Conservation (phyloP, 2,113 vertebrate species). For the Delphinus delphis region DNA sequence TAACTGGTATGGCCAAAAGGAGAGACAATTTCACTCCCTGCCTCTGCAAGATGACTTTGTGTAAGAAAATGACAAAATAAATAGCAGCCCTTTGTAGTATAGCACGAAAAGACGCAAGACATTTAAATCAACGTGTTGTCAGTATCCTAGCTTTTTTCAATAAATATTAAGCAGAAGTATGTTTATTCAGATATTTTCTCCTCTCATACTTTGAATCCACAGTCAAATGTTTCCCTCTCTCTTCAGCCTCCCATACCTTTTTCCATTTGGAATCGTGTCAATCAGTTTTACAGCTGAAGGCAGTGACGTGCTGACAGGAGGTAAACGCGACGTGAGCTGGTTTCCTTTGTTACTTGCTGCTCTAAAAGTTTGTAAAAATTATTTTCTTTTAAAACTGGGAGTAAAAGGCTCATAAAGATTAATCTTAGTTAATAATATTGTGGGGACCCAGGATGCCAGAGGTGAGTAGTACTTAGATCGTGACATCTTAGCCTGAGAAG, state of each 20-base stretch:
- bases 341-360: background rate
- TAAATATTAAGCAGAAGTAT: slow-evolving; percentile 47
- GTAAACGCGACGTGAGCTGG: accelerated
- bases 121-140: slow-evolving; percentile 55
- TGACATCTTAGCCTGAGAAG: background rate
- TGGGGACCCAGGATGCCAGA: too few relatives aligned
- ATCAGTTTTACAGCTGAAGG: background rate
- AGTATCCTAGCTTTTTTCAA: slow-evolving; percentile 40
- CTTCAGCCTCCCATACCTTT: background rate
- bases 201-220: slow-evolving; percentile 28
- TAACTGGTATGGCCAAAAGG: background rate
- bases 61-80: background rate
- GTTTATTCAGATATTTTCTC: slow-evolving; percentile 23
- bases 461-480: background rate
- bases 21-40: background rate
- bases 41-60: background rate
- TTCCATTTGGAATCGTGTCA: background rate
- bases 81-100: background rate
- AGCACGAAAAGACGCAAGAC: slow-evolving; percentile 28
- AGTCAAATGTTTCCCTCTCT: slow-evolving; percentile 22
- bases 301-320: background rate
- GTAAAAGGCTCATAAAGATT: background rate
- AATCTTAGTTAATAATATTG: background rate
- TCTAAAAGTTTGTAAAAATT: background rate
- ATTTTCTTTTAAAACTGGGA: background rate